Conservation (phyloP, 2,888 invertebrate genomes). For the Dione vanillae region DNA sequence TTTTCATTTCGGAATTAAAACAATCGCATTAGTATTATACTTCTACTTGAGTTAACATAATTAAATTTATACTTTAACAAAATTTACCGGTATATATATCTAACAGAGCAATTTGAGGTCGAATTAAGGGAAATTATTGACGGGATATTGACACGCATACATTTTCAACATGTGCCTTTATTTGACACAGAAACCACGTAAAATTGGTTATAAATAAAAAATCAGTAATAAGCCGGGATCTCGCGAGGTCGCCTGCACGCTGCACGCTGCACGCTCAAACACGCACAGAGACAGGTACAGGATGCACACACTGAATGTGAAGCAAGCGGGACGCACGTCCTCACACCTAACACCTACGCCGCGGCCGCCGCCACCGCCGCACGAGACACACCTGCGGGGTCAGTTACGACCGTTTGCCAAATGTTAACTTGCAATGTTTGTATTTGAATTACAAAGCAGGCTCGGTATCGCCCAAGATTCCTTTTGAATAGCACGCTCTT, state of each 20-base stretch:
- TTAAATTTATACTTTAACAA: neutral
- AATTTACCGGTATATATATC: neutral
- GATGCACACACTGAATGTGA: constrained; percentile 25
- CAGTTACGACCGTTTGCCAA: constrained; percentile 8
- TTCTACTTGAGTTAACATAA: constrained; percentile 15
- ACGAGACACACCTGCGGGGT: neutral
- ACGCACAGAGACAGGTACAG: neutral
- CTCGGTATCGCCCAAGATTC: neutral
- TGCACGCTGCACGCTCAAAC: neutral
- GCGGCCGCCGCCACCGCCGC: neutral
- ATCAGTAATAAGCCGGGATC: neutral
- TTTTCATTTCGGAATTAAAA: constrained; percentile 23
- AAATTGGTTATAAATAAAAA: too few relatives aligned
- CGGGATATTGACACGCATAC: too few relatives aligned
- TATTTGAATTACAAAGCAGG: constrained; percentile 7
- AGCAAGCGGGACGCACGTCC: constrained; percentile 1
- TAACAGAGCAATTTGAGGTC: too few relatives aligned
- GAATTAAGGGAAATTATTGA: too few relatives aligned
- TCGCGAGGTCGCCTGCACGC: neutral
- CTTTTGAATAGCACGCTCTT: neutral
- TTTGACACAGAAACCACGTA: too few relatives aligned
- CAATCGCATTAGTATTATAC: constrained; percentile 4
- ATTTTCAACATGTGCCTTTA: too few relatives aligned
- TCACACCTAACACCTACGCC: neutral
- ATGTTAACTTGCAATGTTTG: constrained; percentile 5